Evolutionary conservation across 2,113 vertebrate species (phyloP).

Genomic region (Pluvianellus socialis): DNA sequence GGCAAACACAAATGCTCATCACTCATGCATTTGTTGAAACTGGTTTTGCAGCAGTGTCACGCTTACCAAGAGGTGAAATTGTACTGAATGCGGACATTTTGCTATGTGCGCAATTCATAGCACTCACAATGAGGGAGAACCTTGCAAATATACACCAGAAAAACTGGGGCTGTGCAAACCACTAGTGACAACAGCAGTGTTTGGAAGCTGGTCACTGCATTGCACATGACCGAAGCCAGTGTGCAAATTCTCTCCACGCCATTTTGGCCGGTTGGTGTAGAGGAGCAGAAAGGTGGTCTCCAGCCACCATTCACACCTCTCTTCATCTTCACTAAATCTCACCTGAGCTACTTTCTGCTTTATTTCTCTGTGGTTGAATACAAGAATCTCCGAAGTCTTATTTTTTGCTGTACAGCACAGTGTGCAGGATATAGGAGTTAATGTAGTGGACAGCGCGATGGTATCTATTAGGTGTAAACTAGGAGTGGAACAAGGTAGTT

Average conservation of each 20-base stretch:
- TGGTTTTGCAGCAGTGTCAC: neutral
- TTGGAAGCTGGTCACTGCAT: neutral
- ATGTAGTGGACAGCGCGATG: accelerated
- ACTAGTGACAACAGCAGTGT: neutral
- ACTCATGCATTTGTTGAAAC: neutral
- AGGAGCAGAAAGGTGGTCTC: neutral
- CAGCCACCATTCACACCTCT: neutral
- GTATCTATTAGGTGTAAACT: neutral
- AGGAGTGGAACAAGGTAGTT: neutral
- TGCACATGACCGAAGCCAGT: neutral
- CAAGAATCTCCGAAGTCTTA: neutral
- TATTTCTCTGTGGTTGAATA: neutral
- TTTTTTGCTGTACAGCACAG: neutral
- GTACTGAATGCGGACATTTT: neutral
- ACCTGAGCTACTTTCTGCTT: neutral
- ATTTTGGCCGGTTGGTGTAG: neutral
- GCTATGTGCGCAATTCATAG: neutral
- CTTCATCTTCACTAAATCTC: neutral
- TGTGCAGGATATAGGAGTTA: neutral
- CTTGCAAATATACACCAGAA: neutral
- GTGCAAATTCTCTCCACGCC: neutral
- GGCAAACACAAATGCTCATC: neutral
- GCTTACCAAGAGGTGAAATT: neutral
- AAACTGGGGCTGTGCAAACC: neutral
- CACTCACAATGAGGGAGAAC: neutral